Base-by-base conservation (phyloP, 1,140 invertebrate genomes). In the Bursaphelenchus mucronatus region DNA sequence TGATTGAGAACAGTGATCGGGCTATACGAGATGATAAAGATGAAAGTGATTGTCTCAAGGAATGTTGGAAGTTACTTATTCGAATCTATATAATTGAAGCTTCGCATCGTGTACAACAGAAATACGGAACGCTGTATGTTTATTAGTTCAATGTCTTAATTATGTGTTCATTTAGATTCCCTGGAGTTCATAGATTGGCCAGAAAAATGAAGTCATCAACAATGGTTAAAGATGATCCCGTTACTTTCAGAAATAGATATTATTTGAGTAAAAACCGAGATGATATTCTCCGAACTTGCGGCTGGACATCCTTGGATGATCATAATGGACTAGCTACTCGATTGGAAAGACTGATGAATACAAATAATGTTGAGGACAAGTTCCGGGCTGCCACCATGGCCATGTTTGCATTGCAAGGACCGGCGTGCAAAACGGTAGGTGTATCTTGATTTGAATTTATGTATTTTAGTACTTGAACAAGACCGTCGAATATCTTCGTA, bases 261-360 rank as follows among this genome's bases (percentile, higher is more conserved):
- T 71, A 76, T 64, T 52, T 51, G 30, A 71, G 71, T 56, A 52
- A 71, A 41, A 75, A 53, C 43, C 50, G 70, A 44, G 71, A 75
- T 46, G 55, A 70, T 41, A 76, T 71, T 56, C 41, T 74, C 19
- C 44, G 59, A 21, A 61, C 75, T 47, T 66, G 73, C 51, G 70
- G 70, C 17, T 71, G 70, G 70, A 53, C 70, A 8, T 47, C 66
- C n/a, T 68, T 70, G 46, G 69, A 70, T 9, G 73, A 68, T 30
- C 39, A 55, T 7, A 46, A 51, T 13, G 69, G 44, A 39, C 69
- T 44, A 10, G 61, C 46, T 17, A 13, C n/a, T 43, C 11, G 15
- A 39, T 43, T 75, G 15, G 66, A 75, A 30, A 40, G 53, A 57
- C 39, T 70, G 3, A 47, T 69, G 47, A 30, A 15, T 7, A 46